Evolutionary conservation across 2,113 vertebrate genomes (phyloP).

Genomic region (Perca flavescens): DNA sequence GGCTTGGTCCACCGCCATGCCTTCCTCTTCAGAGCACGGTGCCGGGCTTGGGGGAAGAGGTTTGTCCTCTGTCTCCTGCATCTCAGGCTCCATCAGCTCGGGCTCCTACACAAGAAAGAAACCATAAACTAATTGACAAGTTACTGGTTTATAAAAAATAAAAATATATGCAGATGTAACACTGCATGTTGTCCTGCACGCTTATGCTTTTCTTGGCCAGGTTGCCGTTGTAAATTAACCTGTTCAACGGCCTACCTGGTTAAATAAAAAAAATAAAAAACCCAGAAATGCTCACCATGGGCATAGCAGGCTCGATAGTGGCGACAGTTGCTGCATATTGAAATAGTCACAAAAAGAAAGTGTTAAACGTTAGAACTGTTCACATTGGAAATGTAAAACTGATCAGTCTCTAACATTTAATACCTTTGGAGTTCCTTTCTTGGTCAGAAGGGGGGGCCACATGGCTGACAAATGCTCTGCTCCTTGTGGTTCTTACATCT

Average conservation of each 20-base stretch:
- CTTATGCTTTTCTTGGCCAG: too few relatives aligned
- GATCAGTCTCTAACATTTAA: neutral
- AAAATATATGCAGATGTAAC: neutral
- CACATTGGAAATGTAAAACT: neutral
- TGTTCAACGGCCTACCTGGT: too few relatives aligned
- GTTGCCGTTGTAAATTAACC: too few relatives aligned
- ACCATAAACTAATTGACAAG: neutral
- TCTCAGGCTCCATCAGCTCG: neutral
- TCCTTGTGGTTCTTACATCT: conserved; percentile 65
- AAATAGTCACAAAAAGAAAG: neutral
- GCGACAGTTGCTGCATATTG: conserved; percentile 3
- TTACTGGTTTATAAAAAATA: neutral
- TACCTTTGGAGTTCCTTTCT: conserved; percentile 56
- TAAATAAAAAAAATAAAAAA: neutral
- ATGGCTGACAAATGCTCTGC: conserved; percentile 49
- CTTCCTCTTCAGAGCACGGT: conserved; percentile 31
- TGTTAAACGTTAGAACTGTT: neutral
- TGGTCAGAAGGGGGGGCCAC: conserved; percentile 44
- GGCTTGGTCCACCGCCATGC: conserved; percentile 42
- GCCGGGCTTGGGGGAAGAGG: neutral
- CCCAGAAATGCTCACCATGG: conserved; percentile 30
- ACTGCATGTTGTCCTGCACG: too few relatives aligned
- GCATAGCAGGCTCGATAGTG: neutral
- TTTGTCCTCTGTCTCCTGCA: conserved; percentile 1
- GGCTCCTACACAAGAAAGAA: conserved; percentile 1